Conservation (phyloP, 2,888 invertebrate genomes). For the Lysandra bellargus region DNA sequence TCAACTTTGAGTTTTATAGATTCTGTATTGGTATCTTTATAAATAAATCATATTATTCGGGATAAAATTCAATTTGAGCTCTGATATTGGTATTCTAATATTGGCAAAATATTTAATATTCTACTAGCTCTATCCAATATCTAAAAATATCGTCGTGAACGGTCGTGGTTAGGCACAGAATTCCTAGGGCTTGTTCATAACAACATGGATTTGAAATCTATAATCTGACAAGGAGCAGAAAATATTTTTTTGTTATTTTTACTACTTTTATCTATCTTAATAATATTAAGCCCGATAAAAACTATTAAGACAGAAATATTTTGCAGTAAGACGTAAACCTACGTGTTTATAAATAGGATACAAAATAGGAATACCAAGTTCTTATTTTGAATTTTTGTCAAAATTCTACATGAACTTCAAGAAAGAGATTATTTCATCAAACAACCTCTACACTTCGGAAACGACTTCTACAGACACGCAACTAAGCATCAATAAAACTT, state of each 20-base stretch:
- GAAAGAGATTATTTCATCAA: no score
- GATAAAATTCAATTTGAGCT: slow-evolving; percentile 13
- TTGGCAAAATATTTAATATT: slow-evolving; percentile 27
- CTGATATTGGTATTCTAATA: slow-evolving; percentile 19
- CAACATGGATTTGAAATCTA: slow-evolving; percentile 42
- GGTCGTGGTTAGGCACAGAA: slow-evolving; percentile 42
- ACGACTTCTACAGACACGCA: background rate
- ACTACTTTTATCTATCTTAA: no score
- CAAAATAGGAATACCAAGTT: no score
- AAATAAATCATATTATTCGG: background rate
- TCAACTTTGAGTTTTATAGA: no score
- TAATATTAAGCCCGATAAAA: no score
- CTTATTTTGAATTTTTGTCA: no score
- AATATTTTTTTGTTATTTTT: background rate
- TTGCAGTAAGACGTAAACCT: no score
- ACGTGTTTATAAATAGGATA: no score
- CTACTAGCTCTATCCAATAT: slow-evolving; percentile 50
- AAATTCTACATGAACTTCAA: no score
- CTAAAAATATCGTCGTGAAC: slow-evolving; percentile 47
- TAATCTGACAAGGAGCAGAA: background rate
- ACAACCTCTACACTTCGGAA: no score
- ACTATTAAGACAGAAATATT: no score
- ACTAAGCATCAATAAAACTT: background rate
- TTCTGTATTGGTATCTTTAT: background rate
- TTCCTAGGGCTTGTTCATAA: background rate